Evolutionary conservation across 2,888 invertebrate genomes (phyloP), one percentile per base, ranked within the genome.

Genomic region (Tanypteryx hageni): DNA sequence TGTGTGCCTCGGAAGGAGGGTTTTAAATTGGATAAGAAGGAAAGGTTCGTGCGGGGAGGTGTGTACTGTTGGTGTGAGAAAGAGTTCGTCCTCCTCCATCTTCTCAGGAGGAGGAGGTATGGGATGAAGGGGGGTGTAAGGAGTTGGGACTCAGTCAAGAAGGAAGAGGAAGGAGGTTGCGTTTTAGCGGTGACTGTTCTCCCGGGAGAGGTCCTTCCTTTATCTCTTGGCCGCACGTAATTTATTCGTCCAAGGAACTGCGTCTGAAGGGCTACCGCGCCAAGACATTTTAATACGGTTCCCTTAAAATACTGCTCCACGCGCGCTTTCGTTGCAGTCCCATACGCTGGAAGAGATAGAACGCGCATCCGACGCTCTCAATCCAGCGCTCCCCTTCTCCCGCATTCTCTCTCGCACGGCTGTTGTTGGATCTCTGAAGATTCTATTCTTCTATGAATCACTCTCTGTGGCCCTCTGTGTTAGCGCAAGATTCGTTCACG

Each of bases 161-260:
- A 18, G 61, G 61, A 61, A 16, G 61, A 61, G 61, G 61, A 16
- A 61, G 18, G 61, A 7, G 13, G 2, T 18, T 27, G 76, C 27
- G 76, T 22, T 13, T 13, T 18, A 76, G 76, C 27, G 76, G 76
- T 13, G 76, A 76, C 76, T 22, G 22, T 76, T 76, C 76, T 76
- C 76, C 13, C 27, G 76, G 76, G 68, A 68, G 68, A 68, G 68
- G 76, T 76, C 76, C 76, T 76, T 76, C 76, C 76, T 76, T 76
- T 76, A 76, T 76, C 76, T 76, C 64, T 18, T 44, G 89, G 89
- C 44, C 89, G 64, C 89, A n/a, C 8, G 89, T 89, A 89, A 89
- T 89, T 89, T 89, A 89, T 89, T 89, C 89, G 44, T 64, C 68
- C 64, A 44, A 89, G 61, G 64, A 89, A 89, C 89, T 89, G 89